These are phyloP conservation scores for Rapana venosa DNA, from an alignment of 2,888 invertebrate species.

Conservation along the genomic window DNA sequence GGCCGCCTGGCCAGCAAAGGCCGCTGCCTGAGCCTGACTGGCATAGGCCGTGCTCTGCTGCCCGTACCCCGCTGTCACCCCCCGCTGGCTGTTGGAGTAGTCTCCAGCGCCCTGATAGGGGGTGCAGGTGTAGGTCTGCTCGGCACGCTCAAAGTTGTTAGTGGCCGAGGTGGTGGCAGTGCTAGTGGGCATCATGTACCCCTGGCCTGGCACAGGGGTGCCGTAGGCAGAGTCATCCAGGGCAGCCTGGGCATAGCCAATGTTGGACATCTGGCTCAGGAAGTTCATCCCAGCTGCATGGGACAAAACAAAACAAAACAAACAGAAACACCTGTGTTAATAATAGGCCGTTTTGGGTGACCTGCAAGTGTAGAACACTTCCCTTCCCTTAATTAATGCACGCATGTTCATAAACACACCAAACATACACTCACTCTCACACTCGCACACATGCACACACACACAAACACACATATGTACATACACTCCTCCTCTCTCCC, in stretches of 20 bases:
- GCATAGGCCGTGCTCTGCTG: neutral
- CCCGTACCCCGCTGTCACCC: neutral
- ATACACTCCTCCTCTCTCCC: too few species aligned
- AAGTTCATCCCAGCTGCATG: slow-evolving; percentile 22
- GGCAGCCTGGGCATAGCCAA: slow-evolving; percentile 29
- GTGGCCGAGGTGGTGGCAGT: neutral
- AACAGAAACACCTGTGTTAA: neutral
- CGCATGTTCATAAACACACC: too few species aligned
- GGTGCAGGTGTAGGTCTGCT: slow-evolving; percentile 24
- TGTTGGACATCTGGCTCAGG: neutral
- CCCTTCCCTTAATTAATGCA: neutral
- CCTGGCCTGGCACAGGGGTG: slow-evolving; percentile 36
- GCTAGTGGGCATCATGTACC: slow-evolving; percentile 19
- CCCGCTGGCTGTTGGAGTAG: slow-evolving; percentile 12
- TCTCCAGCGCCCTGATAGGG: slow-evolving; percentile 12
- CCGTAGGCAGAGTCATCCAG: slow-evolving; percentile 40
- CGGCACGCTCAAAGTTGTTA: slow-evolving; percentile 24
- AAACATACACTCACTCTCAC: too few species aligned
- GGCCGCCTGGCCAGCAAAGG: neutral
- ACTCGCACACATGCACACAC: too few species aligned
- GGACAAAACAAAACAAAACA: neutral
- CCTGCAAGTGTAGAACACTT: too few species aligned
- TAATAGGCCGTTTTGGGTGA: too few species aligned
- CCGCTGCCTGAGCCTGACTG: neutral
- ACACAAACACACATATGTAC: too few species aligned